Evolutionary conservation across 2,888 invertebrate genomes (phyloP).

Genomic region (Schizotus pectinicornis): DNA sequence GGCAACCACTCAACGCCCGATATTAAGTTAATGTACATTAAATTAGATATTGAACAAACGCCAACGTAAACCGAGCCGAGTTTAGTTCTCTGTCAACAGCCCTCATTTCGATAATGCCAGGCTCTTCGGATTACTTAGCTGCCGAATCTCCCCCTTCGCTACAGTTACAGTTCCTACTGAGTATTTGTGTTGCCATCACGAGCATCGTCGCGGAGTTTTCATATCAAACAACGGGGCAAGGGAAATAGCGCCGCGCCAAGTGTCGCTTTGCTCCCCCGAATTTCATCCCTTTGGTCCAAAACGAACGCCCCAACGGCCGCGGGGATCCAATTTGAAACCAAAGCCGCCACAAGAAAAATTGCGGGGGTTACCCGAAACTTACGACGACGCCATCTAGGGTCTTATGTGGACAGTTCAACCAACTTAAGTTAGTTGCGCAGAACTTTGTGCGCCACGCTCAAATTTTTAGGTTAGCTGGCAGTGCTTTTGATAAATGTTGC

Average conservation of each 20-base stretch:
- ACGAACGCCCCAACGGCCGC: no score
- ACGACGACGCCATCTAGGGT: no score
- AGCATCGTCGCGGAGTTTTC: conserved; percentile 22
- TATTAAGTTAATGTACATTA: conserved; percentile 35
- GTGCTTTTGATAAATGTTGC: no score
- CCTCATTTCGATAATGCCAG: conserved; percentile 31
- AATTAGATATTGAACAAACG: conserved; percentile 36
- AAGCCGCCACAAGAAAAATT: no score
- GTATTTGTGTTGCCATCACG: conserved; percentile 28
- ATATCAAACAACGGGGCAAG: conserved; percentile 17
- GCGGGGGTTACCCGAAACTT: no score
- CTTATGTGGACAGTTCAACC: no score
- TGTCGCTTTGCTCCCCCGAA: neutral
- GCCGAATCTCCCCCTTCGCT: conserved; percentile 9
- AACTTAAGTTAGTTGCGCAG: no score
- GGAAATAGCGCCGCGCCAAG: neutral
- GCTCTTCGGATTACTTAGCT: conserved; percentile 27
- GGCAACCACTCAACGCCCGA: conserved; percentile 30
- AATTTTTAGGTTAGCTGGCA: no score
- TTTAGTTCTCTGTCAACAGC: conserved; percentile 30
- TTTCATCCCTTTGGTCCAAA: neutral
- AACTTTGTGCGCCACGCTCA: no score
- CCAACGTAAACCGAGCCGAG: conserved; percentile 31
- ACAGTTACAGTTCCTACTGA: conserved; percentile 22
- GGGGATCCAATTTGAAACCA: no score